Percentiles rank a stretch among this genome's conserved stretches.
These are phyloP conservation scores for Pseudorhombus dupliciocellatus DNA, from an alignment of 2,113 vertebrate species.

Conservation along the genomic window DNA sequence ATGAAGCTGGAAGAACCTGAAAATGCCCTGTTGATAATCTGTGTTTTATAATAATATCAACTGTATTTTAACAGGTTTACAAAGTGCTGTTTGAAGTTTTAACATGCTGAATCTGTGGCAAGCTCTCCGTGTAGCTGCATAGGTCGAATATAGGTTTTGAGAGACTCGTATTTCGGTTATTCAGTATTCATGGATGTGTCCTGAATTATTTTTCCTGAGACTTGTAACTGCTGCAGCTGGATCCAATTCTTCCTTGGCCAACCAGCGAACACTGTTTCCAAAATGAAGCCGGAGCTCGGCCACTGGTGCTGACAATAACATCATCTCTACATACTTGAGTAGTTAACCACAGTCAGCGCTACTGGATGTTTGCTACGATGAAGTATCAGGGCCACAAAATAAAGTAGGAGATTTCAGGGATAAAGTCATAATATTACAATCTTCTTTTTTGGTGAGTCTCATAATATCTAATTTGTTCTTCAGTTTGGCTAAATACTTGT, in stretches of 20 bases:
- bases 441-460: too few relatives aligned
- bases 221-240: constrained; percentile 16
- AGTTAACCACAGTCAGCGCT: background rate
- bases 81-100: constrained; percentile 39
- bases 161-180: background rate
- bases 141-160: background rate
- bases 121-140: constrained; percentile 26
- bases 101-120: constrained; percentile 7
- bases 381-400: background rate
- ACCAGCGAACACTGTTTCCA: constrained; percentile 27
- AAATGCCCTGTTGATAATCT: constrained; percentile 26
- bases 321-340: background rate
- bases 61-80: constrained; percentile 18
- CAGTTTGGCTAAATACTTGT: too few relatives aligned
- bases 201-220: constrained; percentile 49
- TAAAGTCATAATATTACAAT: too few relatives aligned
- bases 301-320: constrained; percentile 8
- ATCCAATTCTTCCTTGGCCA: constrained; percentile 21
- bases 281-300: constrained; percentile 31
- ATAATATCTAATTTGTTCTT: too few relatives aligned
- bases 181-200: background rate
- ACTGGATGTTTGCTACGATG: too few relatives aligned
- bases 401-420: too few relatives aligned
- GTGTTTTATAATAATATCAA: constrained; percentile 1
- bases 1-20: constrained; percentile 58